phyloP scores from a whole-genome alignment of 2,797 vertebrate species.

The Anas acuta region DNA sequence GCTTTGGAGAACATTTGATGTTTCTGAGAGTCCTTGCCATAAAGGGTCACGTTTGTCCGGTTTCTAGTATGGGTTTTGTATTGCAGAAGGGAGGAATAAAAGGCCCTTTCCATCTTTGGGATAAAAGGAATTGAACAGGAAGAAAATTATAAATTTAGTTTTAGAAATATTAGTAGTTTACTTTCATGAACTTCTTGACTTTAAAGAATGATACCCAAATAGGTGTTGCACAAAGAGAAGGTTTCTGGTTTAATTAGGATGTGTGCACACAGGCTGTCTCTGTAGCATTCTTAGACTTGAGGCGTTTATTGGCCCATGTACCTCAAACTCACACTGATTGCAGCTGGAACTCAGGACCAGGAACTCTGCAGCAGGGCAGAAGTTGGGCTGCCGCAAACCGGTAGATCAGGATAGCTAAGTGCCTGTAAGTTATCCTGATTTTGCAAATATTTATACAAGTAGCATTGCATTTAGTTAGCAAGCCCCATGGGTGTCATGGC shows the following conservation, averaged over 20 bases:
- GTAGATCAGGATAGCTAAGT: background rate
- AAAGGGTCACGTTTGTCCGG: background rate
- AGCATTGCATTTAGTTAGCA: background rate
- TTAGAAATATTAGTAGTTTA: background rate
- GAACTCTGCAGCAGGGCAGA: background rate
- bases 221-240: background rate
- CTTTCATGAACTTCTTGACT: background rate
- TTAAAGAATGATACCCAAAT: background rate
- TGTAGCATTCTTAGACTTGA: background rate
- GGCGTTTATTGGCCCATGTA: background rate
- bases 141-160: background rate
- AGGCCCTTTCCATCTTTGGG: background rate
- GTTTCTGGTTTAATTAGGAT: background rate
- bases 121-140: background rate
- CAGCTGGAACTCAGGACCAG: background rate
- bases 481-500: background rate
- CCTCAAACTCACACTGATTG: background rate
- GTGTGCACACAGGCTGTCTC: background rate
- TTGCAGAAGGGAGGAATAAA: background rate
- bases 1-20: background rate
- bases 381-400: background rate
- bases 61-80: background rate
- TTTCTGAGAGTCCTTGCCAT: background rate
- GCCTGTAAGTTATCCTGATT: background rate
- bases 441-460: background rate